Evolutionary conservation across 2,888 invertebrate species (phyloP).

Genomic region (Epirrhoe alternata): DNA sequence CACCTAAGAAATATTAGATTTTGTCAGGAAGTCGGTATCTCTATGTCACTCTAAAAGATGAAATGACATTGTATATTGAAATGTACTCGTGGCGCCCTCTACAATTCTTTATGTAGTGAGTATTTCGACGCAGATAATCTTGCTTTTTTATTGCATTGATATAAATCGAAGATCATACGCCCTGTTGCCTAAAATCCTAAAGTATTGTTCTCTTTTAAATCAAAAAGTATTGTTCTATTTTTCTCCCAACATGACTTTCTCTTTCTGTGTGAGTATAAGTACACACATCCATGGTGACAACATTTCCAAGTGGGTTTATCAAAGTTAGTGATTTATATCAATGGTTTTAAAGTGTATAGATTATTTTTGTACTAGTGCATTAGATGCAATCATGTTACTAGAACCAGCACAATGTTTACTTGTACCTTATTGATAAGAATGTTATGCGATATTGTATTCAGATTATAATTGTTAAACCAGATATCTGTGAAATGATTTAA

Average conservation of each 20-base stretch:
- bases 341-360: background rate
- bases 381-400: slow-evolving; percentile 22
- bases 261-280: too few relatives aligned
- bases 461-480: slow-evolving; percentile 27
- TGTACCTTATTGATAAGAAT: slow-evolving; percentile 7
- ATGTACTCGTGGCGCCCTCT: background rate
- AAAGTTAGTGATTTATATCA: too few relatives aligned
- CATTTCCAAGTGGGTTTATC: too few relatives aligned
- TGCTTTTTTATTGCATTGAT: background rate
- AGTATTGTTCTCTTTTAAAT: too few relatives aligned
- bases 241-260: too few relatives aligned
- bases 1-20: background rate
- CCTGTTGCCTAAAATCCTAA: too few relatives aligned
- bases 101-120: background rate
- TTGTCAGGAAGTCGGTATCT: background rate
- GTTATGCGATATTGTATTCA: slow-evolving; percentile 11
- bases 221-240: too few relatives aligned
- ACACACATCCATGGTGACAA: too few relatives aligned
- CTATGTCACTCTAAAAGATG: too few relatives aligned
- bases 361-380: slow-evolving; percentile 22
- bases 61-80: background rate
- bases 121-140: background rate
- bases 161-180: too few relatives aligned
- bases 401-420: slow-evolving; percentile 25
- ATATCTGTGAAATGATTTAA: slow-evolving; percentile 64